Evolutionary conservation across 2,888 invertebrate species (phyloP).

Genomic region (Adelognathus sp.): DNA sequence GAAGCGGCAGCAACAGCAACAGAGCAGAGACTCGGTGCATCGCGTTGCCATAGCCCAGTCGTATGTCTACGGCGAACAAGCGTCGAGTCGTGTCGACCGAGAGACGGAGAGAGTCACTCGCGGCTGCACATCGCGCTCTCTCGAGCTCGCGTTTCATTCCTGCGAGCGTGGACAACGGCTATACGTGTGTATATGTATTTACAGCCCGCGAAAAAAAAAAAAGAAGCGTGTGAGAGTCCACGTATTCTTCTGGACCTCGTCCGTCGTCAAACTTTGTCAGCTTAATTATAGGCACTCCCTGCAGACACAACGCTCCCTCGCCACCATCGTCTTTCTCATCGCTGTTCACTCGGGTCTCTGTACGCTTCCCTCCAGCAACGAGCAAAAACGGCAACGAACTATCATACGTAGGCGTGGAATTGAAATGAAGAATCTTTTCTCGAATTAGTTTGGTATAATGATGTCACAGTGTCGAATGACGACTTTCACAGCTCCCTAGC

Average conservation of each 20-base stretch:
- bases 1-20: conserved; percentile 17
- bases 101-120: background rate
- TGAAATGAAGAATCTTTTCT: background rate
- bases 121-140: background rate
- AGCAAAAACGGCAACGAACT: background rate
- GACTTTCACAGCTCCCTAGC: too few relatives aligned
- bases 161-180: conserved; percentile 9
- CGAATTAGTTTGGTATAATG: too few relatives aligned
- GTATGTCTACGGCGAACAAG: conserved; percentile 49
- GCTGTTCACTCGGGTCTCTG: background rate
- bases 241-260: conserved; percentile 58
- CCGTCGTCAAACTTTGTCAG: conserved; percentile 69
- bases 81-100: conserved; percentile 37
- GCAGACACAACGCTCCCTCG: background rate
- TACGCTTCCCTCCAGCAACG: background rate
- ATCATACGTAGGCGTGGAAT: too few relatives aligned
- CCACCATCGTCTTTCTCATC: background rate
- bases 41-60: conserved; percentile 35
- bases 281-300: conserved; percentile 65
- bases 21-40: background rate
- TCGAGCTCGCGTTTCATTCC: background rate
- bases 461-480: too few relatives aligned
- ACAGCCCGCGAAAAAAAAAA: background rate
- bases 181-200: background rate
- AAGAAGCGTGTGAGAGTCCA: background rate